Evolutionary conservation across 2,797 vertebrate genomes (phyloP).

Genomic region (Numenius phaeopus): DNA sequence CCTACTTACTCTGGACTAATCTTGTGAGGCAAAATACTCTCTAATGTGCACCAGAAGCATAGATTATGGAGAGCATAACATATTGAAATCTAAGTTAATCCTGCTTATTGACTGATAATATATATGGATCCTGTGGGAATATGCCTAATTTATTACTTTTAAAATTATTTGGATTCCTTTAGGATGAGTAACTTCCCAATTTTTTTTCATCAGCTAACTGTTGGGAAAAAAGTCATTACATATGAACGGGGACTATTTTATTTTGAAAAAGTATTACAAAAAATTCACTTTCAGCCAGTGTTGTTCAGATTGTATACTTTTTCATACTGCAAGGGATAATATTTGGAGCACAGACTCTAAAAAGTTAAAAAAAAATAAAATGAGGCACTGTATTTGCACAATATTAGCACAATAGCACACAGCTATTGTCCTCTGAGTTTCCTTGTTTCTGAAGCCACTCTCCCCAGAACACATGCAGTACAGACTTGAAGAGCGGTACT

Average conservation of each 20-base stretch:
- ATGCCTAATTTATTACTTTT: constrained; percentile 65
- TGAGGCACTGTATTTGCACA: not conserved
- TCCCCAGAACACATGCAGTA: not conserved
- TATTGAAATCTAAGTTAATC: constrained; percentile 70
- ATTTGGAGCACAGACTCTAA: not conserved
- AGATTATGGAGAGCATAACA: constrained; percentile 48
- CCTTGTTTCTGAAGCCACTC: not conserved
- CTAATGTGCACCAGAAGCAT: constrained; percentile 55
- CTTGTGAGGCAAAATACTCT: constrained; percentile 33
- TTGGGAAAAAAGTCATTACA: constrained; percentile 7
- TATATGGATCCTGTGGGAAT: constrained; percentile 25
- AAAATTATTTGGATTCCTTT: constrained; percentile 51
- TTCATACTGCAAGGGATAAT: not conserved
- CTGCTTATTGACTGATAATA: constrained; percentile 60
- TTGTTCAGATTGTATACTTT: not conserved
- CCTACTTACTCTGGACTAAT: constrained; percentile 20
- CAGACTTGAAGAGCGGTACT: not conserved
- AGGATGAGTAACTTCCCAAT: not conserved
- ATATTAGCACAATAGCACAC: not conserved
- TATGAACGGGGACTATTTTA: not conserved
- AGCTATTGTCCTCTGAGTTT: not conserved
- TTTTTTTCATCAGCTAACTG: constrained; percentile 10
- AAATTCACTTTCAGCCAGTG: not conserved
- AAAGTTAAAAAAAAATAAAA: not conserved
- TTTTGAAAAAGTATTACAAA: not conserved